Conservation (phyloP, 2,113 vertebrate genomes). For the Strix aluco region DNA sequence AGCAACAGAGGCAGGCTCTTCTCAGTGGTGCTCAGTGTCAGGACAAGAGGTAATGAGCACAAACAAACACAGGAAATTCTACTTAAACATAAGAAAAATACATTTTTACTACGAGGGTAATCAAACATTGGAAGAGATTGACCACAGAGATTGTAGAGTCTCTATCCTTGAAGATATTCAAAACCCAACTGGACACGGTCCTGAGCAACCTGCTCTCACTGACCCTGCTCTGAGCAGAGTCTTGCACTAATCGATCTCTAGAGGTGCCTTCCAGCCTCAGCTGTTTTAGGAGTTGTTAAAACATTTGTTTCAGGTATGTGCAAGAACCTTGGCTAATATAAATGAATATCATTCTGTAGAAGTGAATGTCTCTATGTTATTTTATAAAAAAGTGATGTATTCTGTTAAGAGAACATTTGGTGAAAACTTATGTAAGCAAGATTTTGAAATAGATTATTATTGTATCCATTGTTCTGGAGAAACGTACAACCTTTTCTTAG, state of each 20-base stretch:
- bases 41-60: background rate
- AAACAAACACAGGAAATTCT: background rate
- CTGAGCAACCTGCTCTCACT: background rate
- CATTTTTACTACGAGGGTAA: background rate
- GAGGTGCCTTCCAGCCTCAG: background rate
- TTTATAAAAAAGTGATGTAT: background rate
- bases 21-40: background rate
- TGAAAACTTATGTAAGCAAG: background rate
- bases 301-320: background rate
- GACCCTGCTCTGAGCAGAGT: background rate
- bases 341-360: background rate
- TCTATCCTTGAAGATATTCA: background rate
- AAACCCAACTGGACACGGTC: background rate
- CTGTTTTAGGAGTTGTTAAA: background rate
- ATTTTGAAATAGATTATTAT: background rate
- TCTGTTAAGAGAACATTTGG: background rate
- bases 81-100: background rate
- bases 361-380: background rate
- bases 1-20: background rate
- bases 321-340: background rate
- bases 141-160: background rate
- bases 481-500: background rate
- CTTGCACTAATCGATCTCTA: background rate
- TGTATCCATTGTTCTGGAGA: background rate
- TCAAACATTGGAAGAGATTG: background rate